Base-by-base conservation (phyloP, 1,140 invertebrate genomes). In the Chrysoperla carnea region DNA sequence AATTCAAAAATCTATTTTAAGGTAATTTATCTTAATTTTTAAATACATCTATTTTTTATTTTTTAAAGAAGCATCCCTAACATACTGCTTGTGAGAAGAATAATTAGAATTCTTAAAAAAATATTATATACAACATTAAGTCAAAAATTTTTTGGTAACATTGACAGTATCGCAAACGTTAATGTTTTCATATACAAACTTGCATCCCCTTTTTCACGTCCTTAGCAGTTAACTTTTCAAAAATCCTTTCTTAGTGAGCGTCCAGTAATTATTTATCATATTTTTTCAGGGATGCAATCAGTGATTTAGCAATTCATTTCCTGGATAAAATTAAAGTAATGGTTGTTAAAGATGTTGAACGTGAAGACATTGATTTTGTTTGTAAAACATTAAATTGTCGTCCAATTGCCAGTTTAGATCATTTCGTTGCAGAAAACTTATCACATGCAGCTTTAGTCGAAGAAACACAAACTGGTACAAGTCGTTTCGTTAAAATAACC, bases 251-350 rank as follows among this genome's bases (percentile, higher is more conserved):
- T n/a, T n/a, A n/a, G n/a, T n/a, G n/a, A n/a, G n/a, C n/a, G n/a
- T n/a, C n/a, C n/a, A n/a, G n/a, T n/a, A n/a, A n/a, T n/a, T n/a
- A n/a, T n/a, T 23, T 23, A 23, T 23, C 5, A 23, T 23, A 42
- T 42, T 43, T 31, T 53, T 47, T 38, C 51, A 79, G 79, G 51
- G 96, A 99, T 77, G 93, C 96, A 15, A 69, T 99, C 8, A 95
- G 82, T 56, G 96, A 99, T 63, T 66, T 99, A 49, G 94, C 95
- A 3, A 71, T 98, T 50, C 96, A 99, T 61, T 99, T 98, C 64
- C 68, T 99, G 48, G 92, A 95, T 55, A 99, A 99, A 72, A 91
- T 98, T 60, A 99, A 99, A 61, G 94, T 96, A 36, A 86, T 99
- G 84, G 93, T 99, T 7, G 76, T 99, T 14, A 96, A 95, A 63